Conservation (phyloP, 2,888 invertebrate genomes). For the Apotomis turbidana region DNA sequence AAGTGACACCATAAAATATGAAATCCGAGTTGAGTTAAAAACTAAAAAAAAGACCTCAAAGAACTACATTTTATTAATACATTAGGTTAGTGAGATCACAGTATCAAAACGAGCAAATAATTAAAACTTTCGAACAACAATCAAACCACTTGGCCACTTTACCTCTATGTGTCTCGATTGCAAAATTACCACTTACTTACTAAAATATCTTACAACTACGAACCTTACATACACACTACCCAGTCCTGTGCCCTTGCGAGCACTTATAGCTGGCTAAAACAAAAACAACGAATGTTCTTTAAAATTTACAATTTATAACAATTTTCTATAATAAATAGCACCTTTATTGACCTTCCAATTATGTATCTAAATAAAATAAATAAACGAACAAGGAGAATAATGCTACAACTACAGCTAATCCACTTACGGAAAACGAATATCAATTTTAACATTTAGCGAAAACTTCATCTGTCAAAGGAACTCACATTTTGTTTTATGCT, state of each 20-base stretch:
- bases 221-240: neutral
- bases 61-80: conserved; percentile 8
- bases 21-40: neutral
- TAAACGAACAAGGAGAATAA: neutral
- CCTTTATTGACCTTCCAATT: neutral
- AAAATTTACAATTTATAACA: neutral
- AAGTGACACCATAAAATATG: too few relatives aligned
- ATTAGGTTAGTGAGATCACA: conserved; percentile 18
- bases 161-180: neutral
- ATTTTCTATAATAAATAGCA: neutral
- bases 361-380: neutral
- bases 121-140: neutral
- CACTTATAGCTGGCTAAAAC: conserved; percentile 20
- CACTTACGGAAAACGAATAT: neutral
- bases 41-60: neutral
- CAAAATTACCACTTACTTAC: neutral
- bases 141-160: neutral
- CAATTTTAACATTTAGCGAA: neutral
- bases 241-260: neutral
- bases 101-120: conserved; percentile 5
- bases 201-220: conserved; percentile 1
- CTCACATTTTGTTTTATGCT: neutral
- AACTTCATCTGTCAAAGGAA: neutral
- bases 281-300: neutral
- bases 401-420: neutral